Percentiles rank a stretch among this genome's conserved stretches.
Conservation (phyloP, 2,888 invertebrate genomes). For the Rugalucina vietnamica region DNA sequence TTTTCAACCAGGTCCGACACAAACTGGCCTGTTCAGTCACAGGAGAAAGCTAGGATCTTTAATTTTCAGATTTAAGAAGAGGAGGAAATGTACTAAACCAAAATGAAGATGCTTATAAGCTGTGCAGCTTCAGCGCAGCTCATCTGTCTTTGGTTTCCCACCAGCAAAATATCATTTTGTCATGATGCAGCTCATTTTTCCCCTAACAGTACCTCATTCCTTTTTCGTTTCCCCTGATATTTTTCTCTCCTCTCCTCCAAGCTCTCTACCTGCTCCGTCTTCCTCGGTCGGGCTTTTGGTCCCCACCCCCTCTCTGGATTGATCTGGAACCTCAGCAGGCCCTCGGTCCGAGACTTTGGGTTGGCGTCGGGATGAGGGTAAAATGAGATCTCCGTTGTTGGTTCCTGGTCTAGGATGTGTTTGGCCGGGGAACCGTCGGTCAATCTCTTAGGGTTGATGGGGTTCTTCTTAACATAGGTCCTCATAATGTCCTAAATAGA, state of each 20-base stretch:
- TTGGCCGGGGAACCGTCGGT: constrained; percentile 74
- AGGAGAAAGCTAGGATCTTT: too few relatives aligned
- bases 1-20: too few relatives aligned
- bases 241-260: constrained; percentile 44
- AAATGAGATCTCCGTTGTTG: constrained; percentile 74
- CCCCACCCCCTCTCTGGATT: constrained; percentile 97
- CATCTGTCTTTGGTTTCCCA: too few relatives aligned
- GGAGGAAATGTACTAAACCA: too few relatives aligned
- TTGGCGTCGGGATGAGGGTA: constrained; percentile 89
- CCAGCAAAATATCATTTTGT: too few relatives aligned
- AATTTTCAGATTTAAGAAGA: too few relatives aligned
- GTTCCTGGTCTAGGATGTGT: constrained; percentile 77
- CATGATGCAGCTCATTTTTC: too few relatives aligned
- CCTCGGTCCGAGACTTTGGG: constrained; percentile 90
- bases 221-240: constrained; percentile 58
- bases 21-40: too few relatives aligned
- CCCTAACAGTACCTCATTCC: constrained; percentile 35
- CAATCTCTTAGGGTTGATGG: constrained; percentile 74
- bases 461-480: constrained; percentile 87
- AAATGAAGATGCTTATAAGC: too few relatives aligned
- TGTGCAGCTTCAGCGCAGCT: too few relatives aligned
- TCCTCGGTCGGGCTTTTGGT: constrained; percentile 90
- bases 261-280: constrained; percentile 44
- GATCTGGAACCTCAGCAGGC: constrained; percentile 89
- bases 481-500: constrained; percentile 89